Evolutionary conservation across 2,888 invertebrate genomes (phyloP).

Genomic region (Cryptus viduatorius): DNA sequence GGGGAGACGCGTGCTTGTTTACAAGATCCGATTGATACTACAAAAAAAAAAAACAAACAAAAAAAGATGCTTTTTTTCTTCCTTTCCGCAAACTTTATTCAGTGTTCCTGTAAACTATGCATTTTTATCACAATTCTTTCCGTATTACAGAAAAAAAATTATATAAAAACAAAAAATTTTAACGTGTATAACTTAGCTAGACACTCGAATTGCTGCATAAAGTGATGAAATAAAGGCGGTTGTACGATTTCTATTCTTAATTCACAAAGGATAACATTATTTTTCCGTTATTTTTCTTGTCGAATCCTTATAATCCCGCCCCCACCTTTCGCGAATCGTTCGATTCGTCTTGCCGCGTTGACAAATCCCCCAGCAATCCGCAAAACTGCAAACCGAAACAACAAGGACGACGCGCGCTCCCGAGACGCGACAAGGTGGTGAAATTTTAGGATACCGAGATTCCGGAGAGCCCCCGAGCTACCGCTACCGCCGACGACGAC

Average conservation of each 20-base stretch:
- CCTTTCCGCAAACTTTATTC: constrained; percentile 39
- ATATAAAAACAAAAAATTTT: constrained; percentile 23
- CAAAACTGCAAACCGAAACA: too few species aligned
- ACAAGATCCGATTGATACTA: background rate
- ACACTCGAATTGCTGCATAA: constrained; percentile 48
- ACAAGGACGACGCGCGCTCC: too few species aligned
- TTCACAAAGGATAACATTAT: background rate
- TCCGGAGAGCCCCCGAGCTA: background rate
- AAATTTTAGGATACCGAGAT: constrained; percentile 41
- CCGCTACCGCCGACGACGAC: background rate
- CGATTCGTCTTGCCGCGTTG: background rate
- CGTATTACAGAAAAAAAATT: constrained; percentile 35
- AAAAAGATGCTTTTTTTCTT: constrained; percentile 19
- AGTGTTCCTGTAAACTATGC: constrained; percentile 53
- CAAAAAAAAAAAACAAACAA: background rate
- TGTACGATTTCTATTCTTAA: constrained; percentile 67
- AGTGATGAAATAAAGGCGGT: constrained; percentile 59
- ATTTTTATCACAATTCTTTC: constrained; percentile 62
- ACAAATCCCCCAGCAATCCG: background rate
- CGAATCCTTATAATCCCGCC: background rate
- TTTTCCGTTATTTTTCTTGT: background rate
- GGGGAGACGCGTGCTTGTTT: constrained; percentile 6
- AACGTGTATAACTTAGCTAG: constrained; percentile 51
- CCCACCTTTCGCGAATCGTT: background rate
- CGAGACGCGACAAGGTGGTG: background rate